phyloP scores from a whole-genome alignment of 1,140 invertebrate species.

The Scaptodrosophila lebanonensis region DNA sequence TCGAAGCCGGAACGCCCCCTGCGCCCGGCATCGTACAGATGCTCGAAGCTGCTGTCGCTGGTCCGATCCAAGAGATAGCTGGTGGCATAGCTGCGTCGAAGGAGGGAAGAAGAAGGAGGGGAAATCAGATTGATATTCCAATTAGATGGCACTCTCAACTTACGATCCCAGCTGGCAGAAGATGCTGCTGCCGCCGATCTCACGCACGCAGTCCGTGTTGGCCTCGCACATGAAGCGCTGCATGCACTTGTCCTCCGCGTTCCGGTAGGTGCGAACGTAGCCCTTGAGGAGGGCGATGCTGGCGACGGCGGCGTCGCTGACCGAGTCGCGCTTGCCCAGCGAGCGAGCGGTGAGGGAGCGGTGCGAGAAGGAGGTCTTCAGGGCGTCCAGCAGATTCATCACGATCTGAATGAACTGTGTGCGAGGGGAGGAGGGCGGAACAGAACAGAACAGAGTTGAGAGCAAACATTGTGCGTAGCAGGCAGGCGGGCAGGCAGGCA shows the following conservation, averaged over 20 bases:
- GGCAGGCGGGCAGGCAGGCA: background rate
- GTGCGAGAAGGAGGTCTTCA: slow-evolving; percentile 94
- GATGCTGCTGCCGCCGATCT: slow-evolving; percentile 88
- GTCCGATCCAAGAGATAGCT: slow-evolving; percentile 89
- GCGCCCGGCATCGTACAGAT: slow-evolving; percentile 89
- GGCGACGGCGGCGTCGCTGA: slow-evolving; percentile 90
- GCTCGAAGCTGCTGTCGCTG: slow-evolving; percentile 85
- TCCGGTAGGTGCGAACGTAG: slow-evolving; percentile 89
- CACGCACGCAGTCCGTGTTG: slow-evolving; percentile 89
- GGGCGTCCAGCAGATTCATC: slow-evolving; percentile 90
- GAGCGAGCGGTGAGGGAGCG: slow-evolving; percentile 88
- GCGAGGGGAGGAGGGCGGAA: no score
- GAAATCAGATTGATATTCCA: background rate
- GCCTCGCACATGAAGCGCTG: slow-evolving; percentile 92
- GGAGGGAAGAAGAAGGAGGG: slow-evolving; percentile 30
- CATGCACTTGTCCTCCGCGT: slow-evolving; percentile 87
- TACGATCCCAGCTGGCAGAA: slow-evolving; percentile 96
- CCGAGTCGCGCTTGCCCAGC: slow-evolving; percentile 88
- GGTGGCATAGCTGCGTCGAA: slow-evolving; percentile 86
- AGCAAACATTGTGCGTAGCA: background rate
- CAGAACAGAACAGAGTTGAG: no score
- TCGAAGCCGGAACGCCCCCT: slow-evolving; percentile 89
- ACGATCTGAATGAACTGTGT: slow-evolving; percentile 93
- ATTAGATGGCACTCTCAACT: slow-evolving; percentile 77
- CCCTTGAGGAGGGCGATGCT: slow-evolving; percentile 92